phyloP scores from a whole-genome alignment of 2,888 invertebrate genomes.

The Drosophila paracracens region DNA sequence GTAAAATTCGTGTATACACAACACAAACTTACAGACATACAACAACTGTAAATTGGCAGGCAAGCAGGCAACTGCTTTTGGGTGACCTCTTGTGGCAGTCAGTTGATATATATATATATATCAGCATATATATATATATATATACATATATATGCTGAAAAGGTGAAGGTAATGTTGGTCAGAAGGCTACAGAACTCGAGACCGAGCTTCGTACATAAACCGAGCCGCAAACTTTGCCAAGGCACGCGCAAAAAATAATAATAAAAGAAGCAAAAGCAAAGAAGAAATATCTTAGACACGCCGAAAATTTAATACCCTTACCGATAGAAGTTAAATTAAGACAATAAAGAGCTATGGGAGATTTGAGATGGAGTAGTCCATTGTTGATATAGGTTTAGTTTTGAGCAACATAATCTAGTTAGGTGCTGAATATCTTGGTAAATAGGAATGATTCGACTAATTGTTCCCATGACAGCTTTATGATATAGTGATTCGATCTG shows the following conservation, averaged over 20 bases:
- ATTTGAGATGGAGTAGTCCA: neutral
- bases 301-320: neutral
- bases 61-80: constrained; percentile 51
- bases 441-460: neutral
- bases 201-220: constrained; percentile 63
- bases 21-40: constrained; percentile 46
- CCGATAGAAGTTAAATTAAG: too few relatives aligned
- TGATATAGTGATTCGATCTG: neutral
- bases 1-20: constrained; percentile 41
- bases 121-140: constrained; percentile 27
- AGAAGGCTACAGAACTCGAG: constrained; percentile 66
- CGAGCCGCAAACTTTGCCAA: constrained; percentile 69
- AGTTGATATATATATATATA: constrained; percentile 20
- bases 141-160: constrained; percentile 49
- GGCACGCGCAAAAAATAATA: constrained; percentile 56
- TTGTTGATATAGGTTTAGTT: neutral
- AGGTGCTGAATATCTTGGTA: neutral
- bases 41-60: constrained; percentile 75
- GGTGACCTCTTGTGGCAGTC: constrained; percentile 71
- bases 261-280: constrained; percentile 19
- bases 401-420: neutral
- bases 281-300: constrained; percentile 30
- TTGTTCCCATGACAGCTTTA: neutral
- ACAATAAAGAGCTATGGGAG: neutral
- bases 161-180: constrained; percentile 76